These are phyloP conservation scores for Semibalanus balanoides DNA, from an alignment of 1,140 invertebrate species.

Conservation along the genomic window DNA sequence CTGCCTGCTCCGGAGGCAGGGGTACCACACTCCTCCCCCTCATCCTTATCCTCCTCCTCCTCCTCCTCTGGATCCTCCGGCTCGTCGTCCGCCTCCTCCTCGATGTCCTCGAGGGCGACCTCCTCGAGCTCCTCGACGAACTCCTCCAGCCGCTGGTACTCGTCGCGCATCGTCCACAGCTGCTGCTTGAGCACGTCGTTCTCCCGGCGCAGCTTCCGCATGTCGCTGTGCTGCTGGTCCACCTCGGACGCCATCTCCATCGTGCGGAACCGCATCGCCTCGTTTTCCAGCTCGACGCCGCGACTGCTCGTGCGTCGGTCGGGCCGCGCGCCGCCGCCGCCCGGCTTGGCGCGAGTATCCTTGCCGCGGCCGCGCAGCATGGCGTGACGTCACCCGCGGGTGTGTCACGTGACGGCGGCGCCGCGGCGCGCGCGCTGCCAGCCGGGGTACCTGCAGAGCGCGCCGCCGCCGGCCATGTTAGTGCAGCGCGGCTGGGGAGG, in stretches of 20 bases:
- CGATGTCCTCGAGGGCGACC: constrained; percentile 20
- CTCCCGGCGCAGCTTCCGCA: constrained; percentile 68
- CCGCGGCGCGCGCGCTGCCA: background rate
- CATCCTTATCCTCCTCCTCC: constrained; percentile 15
- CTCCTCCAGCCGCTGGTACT: constrained; percentile 69
- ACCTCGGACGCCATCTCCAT: constrained; percentile 88
- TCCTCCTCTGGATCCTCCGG: constrained; percentile 20
- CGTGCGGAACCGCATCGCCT: constrained; percentile 70
- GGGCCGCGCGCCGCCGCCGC: constrained; percentile 36
- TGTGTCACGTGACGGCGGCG: background rate
- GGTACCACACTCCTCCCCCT: constrained; percentile 29
- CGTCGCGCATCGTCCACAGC: constrained; percentile 69
- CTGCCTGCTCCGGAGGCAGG: constrained; percentile 8
- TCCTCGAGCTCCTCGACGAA: constrained; percentile 43
- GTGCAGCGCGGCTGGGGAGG: too few species aligned
- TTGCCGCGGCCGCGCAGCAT: constrained; percentile 1
- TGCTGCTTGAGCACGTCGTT: constrained; percentile 72
- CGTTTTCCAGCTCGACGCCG: constrained; percentile 50
- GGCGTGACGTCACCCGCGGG: background rate
- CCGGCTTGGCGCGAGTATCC: background rate
- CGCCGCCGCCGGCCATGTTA: background rate
- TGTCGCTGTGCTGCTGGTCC: constrained; percentile 75
- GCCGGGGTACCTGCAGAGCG: background rate
- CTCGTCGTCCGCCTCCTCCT: constrained; percentile 22
- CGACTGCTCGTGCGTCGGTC: constrained; percentile 44